Base-by-base conservation (phyloP, 92 coral and sea anemone genomes). In the Phymanthus crucifer region DNA sequence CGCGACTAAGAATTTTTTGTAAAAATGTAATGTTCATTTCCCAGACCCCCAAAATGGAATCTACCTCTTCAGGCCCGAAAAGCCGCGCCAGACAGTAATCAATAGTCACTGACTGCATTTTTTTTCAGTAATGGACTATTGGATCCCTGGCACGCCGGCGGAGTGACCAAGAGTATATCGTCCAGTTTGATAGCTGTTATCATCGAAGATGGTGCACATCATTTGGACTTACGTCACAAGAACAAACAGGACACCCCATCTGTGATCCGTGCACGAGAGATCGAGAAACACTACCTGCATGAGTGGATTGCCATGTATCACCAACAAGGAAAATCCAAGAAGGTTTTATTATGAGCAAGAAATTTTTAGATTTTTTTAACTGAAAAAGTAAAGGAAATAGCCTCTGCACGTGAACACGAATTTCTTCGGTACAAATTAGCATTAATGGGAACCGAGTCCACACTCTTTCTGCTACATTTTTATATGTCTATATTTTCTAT, bases 141-240 rank as follows among this genome's bases (percentile, higher is more conserved):
- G 50, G 99, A 96, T 32, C 99, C 99, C 0, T 96, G 99, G 99
- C 80, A 90, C 9, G 98, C 94, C 17, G 99, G 99, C 35, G 97
- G 98, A 40, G 96, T 96, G 23, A 90, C 92, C 37, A 71, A 87
- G 82, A 92, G 70, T 83, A 66, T 96, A 27, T 89, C 97, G 7
- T 90, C 95, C 75, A 93, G 93, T 75, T 83, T 96, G 68, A 78
- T 96, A 17, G 97, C 99, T 58, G 90, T 96, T 35, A 67, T 93
- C 32, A 93, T 96, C 10, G 91, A 87, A 57, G 98, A 90, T 23
- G 99, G 99, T 24, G 99, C 99, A 10, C 99, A 96, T 77, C 99
- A 96, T 78, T 89, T 96, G 54, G 99, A 96, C 43, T 80, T 96
- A 78, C 88, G 99, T 33, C 99, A 93, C 84, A 84, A 84, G 61